Evolutionary conservation across 2,797 vertebrate genomes (phyloP), one percentile per base, ranked within the genome.

Genomic region (Microctenopoma steveboyesi): DNA sequence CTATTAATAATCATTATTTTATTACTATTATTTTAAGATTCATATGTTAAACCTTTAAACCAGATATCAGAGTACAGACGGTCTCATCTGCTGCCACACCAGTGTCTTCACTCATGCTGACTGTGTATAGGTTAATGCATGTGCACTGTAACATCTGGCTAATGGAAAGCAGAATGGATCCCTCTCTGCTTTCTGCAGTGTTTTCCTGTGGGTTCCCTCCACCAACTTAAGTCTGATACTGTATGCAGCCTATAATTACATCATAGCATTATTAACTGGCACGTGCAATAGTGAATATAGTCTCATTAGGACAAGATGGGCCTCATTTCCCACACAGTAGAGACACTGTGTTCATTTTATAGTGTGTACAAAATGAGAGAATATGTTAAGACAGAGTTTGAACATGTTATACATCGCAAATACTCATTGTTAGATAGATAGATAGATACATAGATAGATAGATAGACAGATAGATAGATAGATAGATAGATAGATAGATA

Each of bases 131-230:
- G 6, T 18, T 16, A 9, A 56, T 61, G 46, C 25, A 46, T 64
- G 46, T 59, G 11, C 35, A 48, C n/a, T 45, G 22, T 60, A 42
- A 52, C 22, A 70, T 75, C 11, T 55, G 27, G 39, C 45, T 51
- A 30, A 61, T 49, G 40, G 18, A 35, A 52, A 47, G 12, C 4
- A 64, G 49, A n/a, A 42, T 10, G 16, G 16, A 0, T 39, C 53
- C 49, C 35, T 39, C 11, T 54, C 37, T 42, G 25, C 33, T n/a
- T 48, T 56, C 22, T 56, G 43, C 27, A 56, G 15, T 1, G 2
- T 51, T 53, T 46, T 37, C 54, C 43, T 14, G 4, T 13, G 0
- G 1, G 22, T 7, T 22, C 47, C 42, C 13, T 53, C 1, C 18
- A 15, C 15, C 55, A 13, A 56, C 42, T 66, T 25, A 56, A 39